Percentiles rank a stretch among this genome's conserved stretches.
These are phyloP conservation scores for Zele albiditarsus DNA, from an alignment of 2,888 invertebrate species.

Conservation along the genomic window DNA sequence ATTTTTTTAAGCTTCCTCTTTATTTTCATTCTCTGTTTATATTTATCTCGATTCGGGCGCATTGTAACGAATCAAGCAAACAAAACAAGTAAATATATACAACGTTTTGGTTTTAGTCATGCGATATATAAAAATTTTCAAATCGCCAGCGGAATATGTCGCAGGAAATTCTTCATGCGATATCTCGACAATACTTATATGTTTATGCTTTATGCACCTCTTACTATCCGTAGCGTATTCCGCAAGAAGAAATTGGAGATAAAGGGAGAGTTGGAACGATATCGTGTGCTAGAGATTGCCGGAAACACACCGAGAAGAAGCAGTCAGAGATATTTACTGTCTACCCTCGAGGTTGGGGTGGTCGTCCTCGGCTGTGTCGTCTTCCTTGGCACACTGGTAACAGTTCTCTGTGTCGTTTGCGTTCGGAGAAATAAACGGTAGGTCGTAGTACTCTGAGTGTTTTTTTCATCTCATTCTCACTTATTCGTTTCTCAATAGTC, in stretches of 20 bases:
- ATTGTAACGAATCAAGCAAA: no score
- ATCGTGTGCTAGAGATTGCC: slow-evolving; percentile 80
- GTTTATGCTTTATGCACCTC: slow-evolving; percentile 9
- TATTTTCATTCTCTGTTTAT: no score
- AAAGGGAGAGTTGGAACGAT: slow-evolving; percentile 79
- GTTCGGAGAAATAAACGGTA: slow-evolving; percentile 79
- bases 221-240: slow-evolving; percentile 75
- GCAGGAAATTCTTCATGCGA: neutral
- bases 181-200: neutral
- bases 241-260: slow-evolving; percentile 77
- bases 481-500: slow-evolving; percentile 1
- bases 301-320: slow-evolving; percentile 70
- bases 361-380: slow-evolving; percentile 87
- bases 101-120: no score
- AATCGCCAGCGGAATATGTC: neutral
- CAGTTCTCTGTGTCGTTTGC: slow-evolving; percentile 86
- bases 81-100: no score
- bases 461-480: slow-evolving; percentile 24
- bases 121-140: neutral
- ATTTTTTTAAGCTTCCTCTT: no score
- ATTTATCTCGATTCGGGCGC: no score
- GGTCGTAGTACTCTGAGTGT: slow-evolving; percentile 39
- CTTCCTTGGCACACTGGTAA: slow-evolving; percentile 85
- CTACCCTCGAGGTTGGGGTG: slow-evolving; percentile 86
- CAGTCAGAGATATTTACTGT: slow-evolving; percentile 74